Evolutionary conservation across 2,113 vertebrate genomes (phyloP).

Genomic region (Dipodomys merriami): DNA sequence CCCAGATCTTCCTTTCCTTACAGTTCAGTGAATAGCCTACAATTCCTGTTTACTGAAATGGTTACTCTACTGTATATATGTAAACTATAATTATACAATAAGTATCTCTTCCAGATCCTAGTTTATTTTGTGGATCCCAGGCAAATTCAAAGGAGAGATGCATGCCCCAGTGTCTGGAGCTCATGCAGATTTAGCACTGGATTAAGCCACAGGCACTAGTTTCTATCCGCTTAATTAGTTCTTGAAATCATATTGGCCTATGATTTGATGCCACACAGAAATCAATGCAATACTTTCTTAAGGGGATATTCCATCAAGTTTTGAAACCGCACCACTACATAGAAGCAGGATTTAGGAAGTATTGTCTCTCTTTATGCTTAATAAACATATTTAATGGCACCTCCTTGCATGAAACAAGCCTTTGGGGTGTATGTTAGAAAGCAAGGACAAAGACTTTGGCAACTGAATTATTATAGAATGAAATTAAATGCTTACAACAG

Average conservation of each 20-base stretch:
- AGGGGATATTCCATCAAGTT: slow-evolving; percentile 62
- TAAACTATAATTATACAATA: slow-evolving; percentile 74
- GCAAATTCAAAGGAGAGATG: slow-evolving; percentile 66
- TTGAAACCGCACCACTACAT: slow-evolving; percentile 32
- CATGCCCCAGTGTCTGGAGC: slow-evolving; percentile 52
- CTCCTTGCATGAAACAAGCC: slow-evolving; percentile 51
- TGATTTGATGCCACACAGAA: slow-evolving; percentile 63
- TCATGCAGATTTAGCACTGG: slow-evolving; percentile 67
- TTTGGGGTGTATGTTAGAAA: slow-evolving; percentile 68
- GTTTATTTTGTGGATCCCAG: slow-evolving; percentile 59
- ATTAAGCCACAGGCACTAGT: slow-evolving; percentile 67
- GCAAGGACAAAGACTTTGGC: slow-evolving; percentile 73
- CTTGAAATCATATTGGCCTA: slow-evolving; percentile 65
- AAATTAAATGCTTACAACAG: slow-evolving; percentile 75
- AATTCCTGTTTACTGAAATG: slow-evolving; percentile 66
- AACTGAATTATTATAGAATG: slow-evolving; percentile 77
- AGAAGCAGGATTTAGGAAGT: slow-evolving; percentile 13
- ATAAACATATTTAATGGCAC: slow-evolving; percentile 68
- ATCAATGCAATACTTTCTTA: slow-evolving; percentile 48
- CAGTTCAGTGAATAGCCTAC: slow-evolving; percentile 60
- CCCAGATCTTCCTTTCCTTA: slow-evolving; percentile 68
- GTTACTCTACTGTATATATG: slow-evolving; percentile 65
- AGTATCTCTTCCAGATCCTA: slow-evolving; percentile 63
- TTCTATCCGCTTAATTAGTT: slow-evolving; percentile 77
- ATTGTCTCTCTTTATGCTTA: slow-evolving; percentile 65